Base-by-base conservation (phyloP, 2,888 invertebrate genomes). In the Xestia c-nigrum region DNA sequence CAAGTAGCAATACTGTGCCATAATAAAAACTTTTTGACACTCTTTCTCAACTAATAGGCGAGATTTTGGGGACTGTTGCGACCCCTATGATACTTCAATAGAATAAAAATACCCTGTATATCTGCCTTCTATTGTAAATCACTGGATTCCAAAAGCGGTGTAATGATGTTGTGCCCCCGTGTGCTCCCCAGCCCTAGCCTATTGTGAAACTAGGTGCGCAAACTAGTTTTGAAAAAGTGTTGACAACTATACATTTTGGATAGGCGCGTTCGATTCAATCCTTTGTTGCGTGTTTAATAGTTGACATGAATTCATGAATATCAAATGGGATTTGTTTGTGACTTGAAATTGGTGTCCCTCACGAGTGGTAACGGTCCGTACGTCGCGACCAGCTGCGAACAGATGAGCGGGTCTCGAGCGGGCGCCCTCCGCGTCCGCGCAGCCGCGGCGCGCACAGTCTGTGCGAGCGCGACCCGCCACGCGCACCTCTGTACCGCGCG, bases 391-490 rank as follows among this genome's bases (percentile, higher is more conserved):
- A 93, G 93, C 93, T 93, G 93, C 92, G 90, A 91, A 90, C 93
- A 93, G 95, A 94, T 93, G 94, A 94, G 92, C 91, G 91, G 81
- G 80, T 83, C 83, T 83, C 76, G 78, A 65, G 69, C 86, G 66
- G 86, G 89, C 91, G 91, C 92, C 91, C 92, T 91, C 90, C 90
- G 92, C 90, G 88, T 91, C 90, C 90, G 92, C 90, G 88, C 88
- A 84, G 86, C 88, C 86, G 86, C 88, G 81, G 78, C 81, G 81
- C 74, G 76, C 87, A 88, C 94, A 96, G 96, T 96, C 94, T 92
- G 90, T 88, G 90, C 87, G 91, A 91, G 94, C 93, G 94, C 95
- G 95, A 94, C 91, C 92, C 89, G 92, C 90, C 90, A 95, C 92
- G 95, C 95, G 95, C 95, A 95, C 95, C 90, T 92, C 88, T 93